A percentile compares a stretch with the other conserved stretches of the same genome.
These are phyloP conservation scores for Zaprionus lineosus DNA, from an alignment of 2,888 invertebrate genomes.

Conservation along the genomic window DNA sequence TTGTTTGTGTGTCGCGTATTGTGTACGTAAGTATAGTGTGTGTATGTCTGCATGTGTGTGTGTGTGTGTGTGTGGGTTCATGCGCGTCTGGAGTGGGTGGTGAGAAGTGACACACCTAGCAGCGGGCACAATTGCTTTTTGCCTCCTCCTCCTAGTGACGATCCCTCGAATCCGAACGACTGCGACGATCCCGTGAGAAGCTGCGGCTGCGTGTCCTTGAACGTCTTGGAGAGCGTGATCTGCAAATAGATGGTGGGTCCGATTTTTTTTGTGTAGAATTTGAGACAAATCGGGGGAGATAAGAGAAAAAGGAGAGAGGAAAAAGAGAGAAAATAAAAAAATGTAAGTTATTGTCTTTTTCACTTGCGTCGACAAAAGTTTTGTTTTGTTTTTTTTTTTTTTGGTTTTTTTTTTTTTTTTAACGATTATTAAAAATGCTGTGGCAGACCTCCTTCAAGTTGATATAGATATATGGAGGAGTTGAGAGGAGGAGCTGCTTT, in stretches of 20 bases:
- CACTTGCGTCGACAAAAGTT: constrained; percentile 17
- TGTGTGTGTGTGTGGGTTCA: constrained; percentile 1
- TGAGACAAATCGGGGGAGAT: constrained; percentile 23
- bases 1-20: constrained; percentile 1
- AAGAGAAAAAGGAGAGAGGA: constrained; percentile 21
- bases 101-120: neutral
- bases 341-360: constrained; percentile 59
- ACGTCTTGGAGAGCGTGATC: constrained; percentile 82
- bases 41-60: constrained; percentile 11
- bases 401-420: constrained; percentile 2
- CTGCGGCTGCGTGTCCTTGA: constrained; percentile 84
- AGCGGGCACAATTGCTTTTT: neutral
- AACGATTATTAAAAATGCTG: constrained; percentile 34
- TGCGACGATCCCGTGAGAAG: constrained; percentile 85
- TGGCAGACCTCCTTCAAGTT: constrained; percentile 4
- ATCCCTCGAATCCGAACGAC: constrained; percentile 85
- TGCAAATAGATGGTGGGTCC: constrained; percentile 64
- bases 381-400: constrained; percentile 8
- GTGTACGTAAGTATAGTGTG: constrained; percentile 1
- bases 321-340: constrained; percentile 46
- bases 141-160: constrained; percentile 82
- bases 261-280: neutral
- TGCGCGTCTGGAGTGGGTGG: neutral
- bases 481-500: constrained; percentile 26
- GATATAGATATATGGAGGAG: constrained; percentile 16